A percentile compares a stretch with the other conserved stretches of the same genome.
These are phyloP conservation scores for Stomorhina lunata DNA, from an alignment of 2,888 invertebrate species.

Conservation along the genomic window DNA sequence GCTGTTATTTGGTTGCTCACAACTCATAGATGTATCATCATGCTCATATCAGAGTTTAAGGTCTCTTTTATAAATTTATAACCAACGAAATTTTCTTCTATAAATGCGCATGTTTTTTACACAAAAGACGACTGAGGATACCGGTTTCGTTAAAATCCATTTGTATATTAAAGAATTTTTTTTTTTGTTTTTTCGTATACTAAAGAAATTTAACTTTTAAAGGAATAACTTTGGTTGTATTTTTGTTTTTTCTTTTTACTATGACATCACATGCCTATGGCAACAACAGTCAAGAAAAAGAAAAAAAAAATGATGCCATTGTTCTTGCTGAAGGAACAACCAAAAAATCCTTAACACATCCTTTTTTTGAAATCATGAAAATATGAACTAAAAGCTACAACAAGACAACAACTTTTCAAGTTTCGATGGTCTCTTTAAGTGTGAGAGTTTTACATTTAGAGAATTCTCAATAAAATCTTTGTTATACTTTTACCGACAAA, in stretches of 20 bases:
- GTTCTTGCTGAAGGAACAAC: slow-evolving; percentile 35
- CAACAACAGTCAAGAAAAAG: no score
- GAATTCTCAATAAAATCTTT: slow-evolving; percentile 10
- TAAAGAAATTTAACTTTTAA: not conserved
- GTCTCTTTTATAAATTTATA: slow-evolving; percentile 4
- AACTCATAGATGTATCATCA: no score
- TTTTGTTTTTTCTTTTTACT: slow-evolving; percentile 47
- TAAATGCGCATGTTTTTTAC: slow-evolving; percentile 66
- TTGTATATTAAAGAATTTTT: slow-evolving; percentile 33
- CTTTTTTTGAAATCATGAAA: slow-evolving; percentile 39
- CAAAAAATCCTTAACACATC: slow-evolving; percentile 48
- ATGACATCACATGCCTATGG: slow-evolving; percentile 63
- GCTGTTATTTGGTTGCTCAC: not conserved
- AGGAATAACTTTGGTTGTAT: slow-evolving; percentile 19
- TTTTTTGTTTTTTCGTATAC: not conserved
- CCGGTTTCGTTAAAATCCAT: slow-evolving; percentile 71
- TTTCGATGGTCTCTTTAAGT: slow-evolving; percentile 5
- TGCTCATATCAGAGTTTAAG: slow-evolving; percentile 38
- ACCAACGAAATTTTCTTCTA: slow-evolving; percentile 13
- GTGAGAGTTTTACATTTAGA: slow-evolving; percentile 19
- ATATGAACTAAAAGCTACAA: not conserved
- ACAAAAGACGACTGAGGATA: slow-evolving; percentile 68
- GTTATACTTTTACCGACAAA: no score
- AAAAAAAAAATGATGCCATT: slow-evolving; percentile 59
- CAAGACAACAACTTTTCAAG: not conserved